Conservation (phyloP, 2,888 invertebrate species). For the Scaptomyza parva region DNA sequence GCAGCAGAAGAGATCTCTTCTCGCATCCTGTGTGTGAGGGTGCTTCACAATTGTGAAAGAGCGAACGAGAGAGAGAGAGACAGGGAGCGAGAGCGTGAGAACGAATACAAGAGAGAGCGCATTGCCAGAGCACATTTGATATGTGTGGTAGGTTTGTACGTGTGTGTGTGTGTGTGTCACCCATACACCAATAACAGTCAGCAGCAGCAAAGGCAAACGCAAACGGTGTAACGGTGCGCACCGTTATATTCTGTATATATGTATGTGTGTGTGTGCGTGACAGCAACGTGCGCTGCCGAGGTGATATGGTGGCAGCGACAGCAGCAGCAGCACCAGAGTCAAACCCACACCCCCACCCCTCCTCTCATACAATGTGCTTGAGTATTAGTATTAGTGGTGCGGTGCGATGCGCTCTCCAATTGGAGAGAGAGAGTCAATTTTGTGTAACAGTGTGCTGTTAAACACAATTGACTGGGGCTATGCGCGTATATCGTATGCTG, state of each 20-base stretch:
- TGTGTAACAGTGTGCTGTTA: conserved; percentile 44
- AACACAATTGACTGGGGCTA: conserved; percentile 14
- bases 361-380: conserved; percentile 6
- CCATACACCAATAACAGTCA: conserved; percentile 71
- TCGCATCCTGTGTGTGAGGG: conserved; percentile 32
- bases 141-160: conserved; percentile 32
- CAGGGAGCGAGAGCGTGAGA: conserved; percentile 21
- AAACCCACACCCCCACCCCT: conserved; percentile 37
- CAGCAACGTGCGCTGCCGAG: conserved; percentile 53
- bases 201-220: conserved; percentile 39
- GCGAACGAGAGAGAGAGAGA: background rate
- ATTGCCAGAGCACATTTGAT: conserved; percentile 36
- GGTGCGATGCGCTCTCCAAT: conserved; percentile 62
- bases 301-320: conserved; percentile 43
- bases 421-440: conserved; percentile 65
- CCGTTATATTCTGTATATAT: conserved; percentile 52
- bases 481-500: conserved; percentile 35
- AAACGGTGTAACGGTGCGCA: conserved; percentile 66
- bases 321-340: conserved; percentile 17
- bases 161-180: conserved; percentile 60
- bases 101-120: conserved; percentile 31
- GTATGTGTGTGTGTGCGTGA: conserved; percentile 47
- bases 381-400: conserved; percentile 37
- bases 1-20: no score
- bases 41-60: conserved; percentile 25